Evolutionary conservation across 30 jellyfish, hydroid and myxozoan genomes (phyloP), one percentile per base, ranked within the genome.

Genomic region (Cassiopea xamachana): DNA sequence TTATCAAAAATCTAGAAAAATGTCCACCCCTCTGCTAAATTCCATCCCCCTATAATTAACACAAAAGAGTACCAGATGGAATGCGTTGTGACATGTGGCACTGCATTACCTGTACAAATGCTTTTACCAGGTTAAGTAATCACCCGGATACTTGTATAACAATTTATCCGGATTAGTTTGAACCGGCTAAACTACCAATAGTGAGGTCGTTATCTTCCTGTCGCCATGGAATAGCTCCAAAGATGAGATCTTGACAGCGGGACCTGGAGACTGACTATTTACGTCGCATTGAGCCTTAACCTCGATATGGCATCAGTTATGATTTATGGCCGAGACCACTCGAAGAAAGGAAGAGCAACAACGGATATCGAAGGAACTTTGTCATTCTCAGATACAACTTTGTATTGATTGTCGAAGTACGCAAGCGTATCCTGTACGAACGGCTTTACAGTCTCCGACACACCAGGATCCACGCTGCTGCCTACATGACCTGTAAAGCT

Each of bases 401-500:
- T 60, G 16, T 48, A 7, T 50, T 17, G 15, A 43, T 10, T 78
- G 59, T 48, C 76, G 48, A 16, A 49, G 49, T 75, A 49, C 50
- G 50, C 71, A 49, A 48, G 92, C 79, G 70, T 48, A 70, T 84
- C 92, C 86, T 73, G 79, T 18, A n/a, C 18, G 44, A n/a, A 60
- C 2, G 46, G 46, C 50, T 44, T 69, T 67, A 78, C 51, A 14
- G 46, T 86, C 59, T 47, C 61, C 94, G 64, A 70, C 87, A 73
- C 76, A 74, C 72, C 78, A 17, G 19, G 73, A 43, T 59, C 79
- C 90, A 50, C 13, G 89, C 95, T 68, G 95, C 48, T 79, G 55
- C 62, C 27, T 58, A 84, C 79, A 88, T 80, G 87, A 88, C 61
- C 87, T 88, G 86, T 46, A 78, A 88, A 74, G 62, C 60, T 78